Base-by-base conservation (phyloP, 2,113 vertebrate species). In the Microtus pennsylvanicus region DNA sequence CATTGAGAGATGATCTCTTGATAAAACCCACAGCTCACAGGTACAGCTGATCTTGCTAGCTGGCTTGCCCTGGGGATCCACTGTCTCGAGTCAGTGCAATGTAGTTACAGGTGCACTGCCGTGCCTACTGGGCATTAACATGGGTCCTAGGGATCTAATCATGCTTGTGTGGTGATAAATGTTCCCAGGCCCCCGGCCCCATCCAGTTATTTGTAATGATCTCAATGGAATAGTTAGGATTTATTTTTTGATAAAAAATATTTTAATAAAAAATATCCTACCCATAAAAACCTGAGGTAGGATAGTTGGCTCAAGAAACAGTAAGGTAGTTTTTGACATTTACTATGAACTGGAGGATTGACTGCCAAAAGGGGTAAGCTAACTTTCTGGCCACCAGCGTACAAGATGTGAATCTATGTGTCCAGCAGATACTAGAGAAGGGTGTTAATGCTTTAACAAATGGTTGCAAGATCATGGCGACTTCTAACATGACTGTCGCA, bases 221-320 rank as follows among this genome's bases (percentile, higher is more conserved):
- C 19, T 89, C 87, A 87, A n/a, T 26, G 33, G 82, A 58, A 38
- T 67, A 76, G 17, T 83, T 21, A 26, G 86, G 28, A n/a, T 52
- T 86, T 91, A 55, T 61, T 70, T 93, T 74, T 47, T 17, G 38
- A 72, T 72, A 42, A 42, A 42, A 42, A 42, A 42, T 42, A 42
- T 42, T 42, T 42, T 42, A 42, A 42, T 42, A 42, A 42, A 42
- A 42, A 42, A 3, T 42, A 42, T 42, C 42, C 42, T 42, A 42
- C 42, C 76, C 58, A 85, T 76, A 94, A 94, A 90, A 90, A 35
- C 93, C 83, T 28, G 3, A 24, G 42, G 14, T 74, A 42, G 17
- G 38, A 85, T 87, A 85, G n/a, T 52, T 30, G 50, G 55, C 72
- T 74, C 58, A 95, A 85, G 67, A 72, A 92, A 38, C 0, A 30